Conservation (phyloP, 2,113 vertebrate genomes). For the Callocephalon fimbriatum region DNA sequence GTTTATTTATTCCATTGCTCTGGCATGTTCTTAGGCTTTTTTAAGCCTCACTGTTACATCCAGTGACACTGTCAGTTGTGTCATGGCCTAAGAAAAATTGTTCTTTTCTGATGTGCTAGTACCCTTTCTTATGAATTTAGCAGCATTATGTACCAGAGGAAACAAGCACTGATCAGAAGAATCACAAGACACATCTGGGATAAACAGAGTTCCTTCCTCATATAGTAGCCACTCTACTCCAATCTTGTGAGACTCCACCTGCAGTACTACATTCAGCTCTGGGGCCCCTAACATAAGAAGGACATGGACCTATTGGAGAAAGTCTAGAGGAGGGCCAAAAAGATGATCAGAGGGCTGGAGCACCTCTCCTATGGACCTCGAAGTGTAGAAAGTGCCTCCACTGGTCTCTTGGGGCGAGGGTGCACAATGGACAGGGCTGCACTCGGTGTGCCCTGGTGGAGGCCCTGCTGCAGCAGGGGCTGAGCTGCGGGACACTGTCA, state of each 20-base stretch:
- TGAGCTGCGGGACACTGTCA: background rate
- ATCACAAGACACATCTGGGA: background rate
- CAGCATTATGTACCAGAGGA: background rate
- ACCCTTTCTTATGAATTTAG: background rate
- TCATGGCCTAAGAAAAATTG: background rate
- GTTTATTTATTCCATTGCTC: slow-evolving; percentile 15
- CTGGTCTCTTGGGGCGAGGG: background rate
- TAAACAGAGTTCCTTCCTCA: background rate
- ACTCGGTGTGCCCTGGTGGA: background rate
- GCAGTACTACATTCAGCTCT: background rate
- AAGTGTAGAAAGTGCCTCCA: background rate
- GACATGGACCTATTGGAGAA: background rate
- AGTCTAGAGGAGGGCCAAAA: background rate
- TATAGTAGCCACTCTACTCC: background rate
- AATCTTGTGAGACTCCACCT: background rate
- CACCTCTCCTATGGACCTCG: background rate
- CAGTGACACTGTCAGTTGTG: background rate
- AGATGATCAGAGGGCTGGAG: background rate
- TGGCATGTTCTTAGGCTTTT: background rate
- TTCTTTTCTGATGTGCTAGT: background rate
- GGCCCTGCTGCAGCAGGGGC: background rate
- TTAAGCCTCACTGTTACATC: background rate
- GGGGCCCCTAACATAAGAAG: background rate
- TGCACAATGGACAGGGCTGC: background rate
- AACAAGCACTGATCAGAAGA: background rate